A percentile compares a stretch with the other conserved stretches of the same genome.
These are phyloP conservation scores for Euzetes globulus DNA, from an alignment of 2,888 invertebrate species.

Conservation along the genomic window DNA sequence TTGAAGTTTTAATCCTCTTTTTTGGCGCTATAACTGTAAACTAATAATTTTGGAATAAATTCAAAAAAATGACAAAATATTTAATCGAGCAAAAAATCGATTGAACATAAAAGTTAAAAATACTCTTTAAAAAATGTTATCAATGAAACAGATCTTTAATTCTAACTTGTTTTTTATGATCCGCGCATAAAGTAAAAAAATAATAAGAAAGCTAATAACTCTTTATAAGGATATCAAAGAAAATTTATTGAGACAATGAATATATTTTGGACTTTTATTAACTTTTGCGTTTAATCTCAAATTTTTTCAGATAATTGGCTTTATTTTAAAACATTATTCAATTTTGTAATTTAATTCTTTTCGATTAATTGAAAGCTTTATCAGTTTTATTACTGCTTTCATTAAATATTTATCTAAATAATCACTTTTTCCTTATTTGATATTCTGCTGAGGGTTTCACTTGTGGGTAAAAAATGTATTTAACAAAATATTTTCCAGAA, in stretches of 20 bases:
- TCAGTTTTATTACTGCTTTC: too few relatives aligned
- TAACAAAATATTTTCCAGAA: background rate
- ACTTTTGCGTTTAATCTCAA: background rate
- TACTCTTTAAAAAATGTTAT: background rate
- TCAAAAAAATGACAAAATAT: background rate
- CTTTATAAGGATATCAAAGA: too few relatives aligned
- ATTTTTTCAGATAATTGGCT: background rate
- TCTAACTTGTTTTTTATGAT: too few relatives aligned
- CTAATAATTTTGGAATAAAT: background rate
- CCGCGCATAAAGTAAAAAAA: too few relatives aligned
- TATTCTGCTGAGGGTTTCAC: background rate
- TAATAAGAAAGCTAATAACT: too few relatives aligned
- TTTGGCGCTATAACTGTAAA: background rate
- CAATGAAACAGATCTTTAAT: too few relatives aligned
- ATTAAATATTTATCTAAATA: too few relatives aligned
- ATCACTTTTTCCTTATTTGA: constrained; percentile 6
- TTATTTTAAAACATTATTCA: too few relatives aligned
- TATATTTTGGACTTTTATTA: too few relatives aligned
- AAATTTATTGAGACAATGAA: too few relatives aligned
- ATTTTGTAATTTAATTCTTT: too few relatives aligned
- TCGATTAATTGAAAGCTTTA: too few relatives aligned
- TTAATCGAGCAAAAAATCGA: background rate
- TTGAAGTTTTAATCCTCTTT: background rate
- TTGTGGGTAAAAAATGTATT: background rate
- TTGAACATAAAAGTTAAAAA: background rate